These are phyloP conservation scores for Mimumesa dahlbomi DNA, from an alignment of 2,888 invertebrate species.

Conservation along the genomic window DNA sequence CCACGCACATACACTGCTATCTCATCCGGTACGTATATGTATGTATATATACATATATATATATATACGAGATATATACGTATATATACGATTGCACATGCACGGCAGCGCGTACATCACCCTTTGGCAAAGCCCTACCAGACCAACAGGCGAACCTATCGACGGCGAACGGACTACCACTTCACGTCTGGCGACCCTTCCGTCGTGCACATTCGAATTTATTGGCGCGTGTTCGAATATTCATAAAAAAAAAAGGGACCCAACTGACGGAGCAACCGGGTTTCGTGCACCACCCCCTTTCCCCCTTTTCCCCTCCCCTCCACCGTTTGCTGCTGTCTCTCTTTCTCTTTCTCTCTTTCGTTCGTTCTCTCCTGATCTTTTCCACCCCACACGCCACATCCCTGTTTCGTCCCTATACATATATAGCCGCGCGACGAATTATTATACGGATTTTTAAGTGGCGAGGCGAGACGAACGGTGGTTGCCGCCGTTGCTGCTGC, in stretches of 20 bases:
- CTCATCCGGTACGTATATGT: too few species aligned
- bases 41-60: too few species aligned
- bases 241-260: constrained; percentile 74
- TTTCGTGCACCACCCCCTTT: constrained; percentile 34
- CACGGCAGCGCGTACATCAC: constrained; percentile 43
- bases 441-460: constrained; percentile 64
- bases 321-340: constrained; percentile 15
- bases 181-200: constrained; percentile 78
- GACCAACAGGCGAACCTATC: constrained; percentile 62
- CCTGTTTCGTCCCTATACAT: constrained; percentile 35
- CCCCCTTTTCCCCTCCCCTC: constrained; percentile 4
- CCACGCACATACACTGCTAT: not conserved
- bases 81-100: constrained; percentile 19
- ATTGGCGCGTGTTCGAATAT: constrained; percentile 79
- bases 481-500: constrained; percentile 20
- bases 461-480: constrained; percentile 30
- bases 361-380: constrained; percentile 7
- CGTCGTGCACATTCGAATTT: constrained; percentile 78
- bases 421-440: constrained; percentile 57
- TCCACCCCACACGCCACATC: constrained; percentile 12
- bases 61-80: too few species aligned
- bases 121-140: constrained; percentile 61
- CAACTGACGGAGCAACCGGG: constrained; percentile 54
- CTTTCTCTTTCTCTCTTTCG: constrained; percentile 13
- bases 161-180: constrained; percentile 72